Conservation (phyloP, 2,113 vertebrate genomes). For the Mirounga angustirostris region DNA sequence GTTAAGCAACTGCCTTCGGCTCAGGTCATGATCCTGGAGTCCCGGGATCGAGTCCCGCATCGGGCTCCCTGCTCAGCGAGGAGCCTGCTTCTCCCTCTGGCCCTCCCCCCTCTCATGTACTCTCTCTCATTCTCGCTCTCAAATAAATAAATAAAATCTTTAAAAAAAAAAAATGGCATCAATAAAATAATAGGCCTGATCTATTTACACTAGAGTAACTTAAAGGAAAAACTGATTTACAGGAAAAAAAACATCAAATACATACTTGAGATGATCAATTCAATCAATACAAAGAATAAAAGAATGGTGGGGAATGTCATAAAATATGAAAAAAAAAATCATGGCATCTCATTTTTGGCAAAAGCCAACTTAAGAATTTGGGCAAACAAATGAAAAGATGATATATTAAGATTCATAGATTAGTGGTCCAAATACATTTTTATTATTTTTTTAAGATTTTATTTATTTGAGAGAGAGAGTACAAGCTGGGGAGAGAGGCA, state of each 20-base stretch:
- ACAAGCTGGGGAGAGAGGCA: too few species aligned
- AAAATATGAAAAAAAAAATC: background rate
- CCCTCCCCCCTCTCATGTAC: too few species aligned
- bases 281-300: conserved; percentile 12
- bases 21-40: too few species aligned
- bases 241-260: background rate
- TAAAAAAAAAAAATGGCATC: background rate
- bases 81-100: too few species aligned
- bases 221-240: background rate
- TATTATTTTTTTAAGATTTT: background rate
- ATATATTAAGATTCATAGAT: background rate
- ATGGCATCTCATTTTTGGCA: background rate
- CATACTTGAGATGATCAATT: conserved; percentile 41
- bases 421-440: conserved; percentile 14
- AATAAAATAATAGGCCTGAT: background rate
- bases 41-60: too few species aligned
- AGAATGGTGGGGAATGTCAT: background rate
- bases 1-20: too few species aligned
- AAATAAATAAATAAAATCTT: too few species aligned
- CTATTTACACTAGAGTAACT: background rate
- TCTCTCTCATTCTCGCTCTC: too few species aligned
- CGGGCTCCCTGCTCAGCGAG: too few species aligned
- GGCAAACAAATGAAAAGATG: background rate
- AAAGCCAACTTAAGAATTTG: conserved; percentile 30
- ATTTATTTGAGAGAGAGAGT: too few species aligned